A percentile compares a stretch with the other conserved stretches of the same genome.
Evolutionary conservation across 2,888 invertebrate genomes (phyloP).

Genomic region (Lasioglossum morio): DNA sequence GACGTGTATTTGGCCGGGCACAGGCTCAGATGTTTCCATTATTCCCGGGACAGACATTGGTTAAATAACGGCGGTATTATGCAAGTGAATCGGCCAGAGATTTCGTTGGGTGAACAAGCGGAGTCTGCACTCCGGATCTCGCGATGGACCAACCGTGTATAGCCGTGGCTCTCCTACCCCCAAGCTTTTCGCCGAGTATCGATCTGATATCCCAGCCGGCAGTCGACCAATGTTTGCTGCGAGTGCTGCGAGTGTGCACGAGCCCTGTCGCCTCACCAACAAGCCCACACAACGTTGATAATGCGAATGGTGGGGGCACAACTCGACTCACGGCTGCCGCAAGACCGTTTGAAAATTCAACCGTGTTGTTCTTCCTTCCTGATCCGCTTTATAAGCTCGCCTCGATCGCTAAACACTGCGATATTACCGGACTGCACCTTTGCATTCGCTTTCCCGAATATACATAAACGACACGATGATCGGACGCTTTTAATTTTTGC

Average conservation of each 20-base stretch:
- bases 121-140: constrained; percentile 73
- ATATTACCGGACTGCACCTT: not conserved
- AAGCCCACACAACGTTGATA: not conserved
- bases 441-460: not conserved
- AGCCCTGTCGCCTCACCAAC: constrained; percentile 43
- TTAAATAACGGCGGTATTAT: constrained; percentile 13
- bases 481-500: not conserved
- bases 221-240: constrained; percentile 58
- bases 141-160: constrained; percentile 80
- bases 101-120: constrained; percentile 28
- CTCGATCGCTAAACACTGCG: not conserved
- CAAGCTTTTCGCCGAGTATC: constrained; percentile 81
- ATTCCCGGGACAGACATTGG: not conserved
- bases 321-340: constrained; percentile 45
- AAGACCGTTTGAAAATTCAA: constrained; percentile 62
- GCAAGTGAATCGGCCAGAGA: constrained; percentile 32
- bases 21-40: not conserved
- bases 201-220: constrained; percentile 78
- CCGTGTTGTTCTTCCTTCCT: constrained; percentile 39
- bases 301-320: not conserved
- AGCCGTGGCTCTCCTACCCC: constrained; percentile 65
- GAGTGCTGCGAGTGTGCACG: constrained; percentile 55
- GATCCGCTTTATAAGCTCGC: constrained; percentile 22
- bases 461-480: not conserved
- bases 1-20: not conserved